These are phyloP conservation scores for Phrynocephalus forsythii DNA, from an alignment of 2,797 vertebrate genomes.

Conservation along the genomic window DNA sequence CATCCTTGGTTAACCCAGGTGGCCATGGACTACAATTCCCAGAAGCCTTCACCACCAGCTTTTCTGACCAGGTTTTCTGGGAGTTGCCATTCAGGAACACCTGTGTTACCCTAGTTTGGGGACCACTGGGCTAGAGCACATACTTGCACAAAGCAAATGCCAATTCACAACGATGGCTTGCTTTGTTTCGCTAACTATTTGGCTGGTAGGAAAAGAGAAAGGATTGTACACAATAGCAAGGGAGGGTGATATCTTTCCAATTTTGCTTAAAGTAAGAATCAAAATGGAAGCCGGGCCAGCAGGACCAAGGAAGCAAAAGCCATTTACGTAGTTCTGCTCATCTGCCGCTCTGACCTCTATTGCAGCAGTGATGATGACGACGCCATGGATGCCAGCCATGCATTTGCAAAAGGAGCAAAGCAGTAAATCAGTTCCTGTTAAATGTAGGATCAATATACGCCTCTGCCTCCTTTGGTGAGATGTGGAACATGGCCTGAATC, in stretches of 20 bases:
- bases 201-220: too few relatives aligned
- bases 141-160: too few relatives aligned
- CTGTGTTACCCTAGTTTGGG: too few relatives aligned
- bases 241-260: not conserved
- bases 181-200: too few relatives aligned
- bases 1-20: too few relatives aligned
- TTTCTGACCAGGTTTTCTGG: too few relatives aligned
- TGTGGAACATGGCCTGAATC: conserved; percentile 83
- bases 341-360: conserved; percentile 57
- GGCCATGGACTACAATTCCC: too few relatives aligned
- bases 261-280: not conserved
- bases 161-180: too few relatives aligned
- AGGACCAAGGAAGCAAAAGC: conserved; percentile 39
- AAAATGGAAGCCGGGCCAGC: not conserved
- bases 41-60: too few relatives aligned
- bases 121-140: too few relatives aligned
- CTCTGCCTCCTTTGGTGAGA: conserved; percentile 79
- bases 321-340: conserved; percentile 47
- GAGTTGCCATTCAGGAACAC: too few relatives aligned
- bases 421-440: conserved; percentile 76
- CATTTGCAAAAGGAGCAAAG: conserved; percentile 71
- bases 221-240: not conserved
- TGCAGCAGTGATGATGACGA: conserved; percentile 6
- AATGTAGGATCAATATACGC: conserved; percentile 79
- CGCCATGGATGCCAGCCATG: conserved; percentile 27